These are phyloP conservation scores for Nasonia oneida DNA, from an alignment of 2,888 invertebrate species.

Conservation along the genomic window DNA sequence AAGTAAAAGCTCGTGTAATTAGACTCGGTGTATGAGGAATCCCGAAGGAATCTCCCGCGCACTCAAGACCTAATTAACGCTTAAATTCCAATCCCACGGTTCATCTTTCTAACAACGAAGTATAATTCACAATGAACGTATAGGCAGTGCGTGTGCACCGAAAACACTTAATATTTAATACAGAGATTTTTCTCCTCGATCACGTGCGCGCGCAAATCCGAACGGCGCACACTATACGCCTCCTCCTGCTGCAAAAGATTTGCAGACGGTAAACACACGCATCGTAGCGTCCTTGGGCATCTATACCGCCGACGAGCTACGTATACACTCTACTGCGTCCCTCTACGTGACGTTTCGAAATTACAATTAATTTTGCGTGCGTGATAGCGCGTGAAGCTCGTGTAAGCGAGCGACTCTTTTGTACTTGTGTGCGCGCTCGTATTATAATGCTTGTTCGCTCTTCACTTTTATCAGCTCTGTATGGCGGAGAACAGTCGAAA, in stretches of 20 bases:
- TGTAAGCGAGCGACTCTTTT: background rate
- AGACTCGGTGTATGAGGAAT: too few species aligned
- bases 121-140: background rate
- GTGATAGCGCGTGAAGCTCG: constrained; percentile 22
- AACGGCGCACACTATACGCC: background rate
- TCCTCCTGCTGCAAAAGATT: background rate
- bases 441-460: background rate
- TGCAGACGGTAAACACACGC: constrained; percentile 6
- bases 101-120: background rate
- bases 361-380: constrained; percentile 62
- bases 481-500: too few species aligned
- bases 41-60: background rate
- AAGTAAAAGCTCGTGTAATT: too few species aligned
- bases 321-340: background rate
- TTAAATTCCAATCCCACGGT: background rate
- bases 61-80: background rate
- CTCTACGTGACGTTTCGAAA: constrained; percentile 57
- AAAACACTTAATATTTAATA: background rate
- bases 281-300: constrained; percentile 9
- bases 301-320: background rate
- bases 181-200: background rate
- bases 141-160: background rate
- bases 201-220: background rate
- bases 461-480: background rate
- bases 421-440: background rate